Conservation (phyloP, 2,888 invertebrate genomes). For the Parascotia fuliginaria region DNA sequence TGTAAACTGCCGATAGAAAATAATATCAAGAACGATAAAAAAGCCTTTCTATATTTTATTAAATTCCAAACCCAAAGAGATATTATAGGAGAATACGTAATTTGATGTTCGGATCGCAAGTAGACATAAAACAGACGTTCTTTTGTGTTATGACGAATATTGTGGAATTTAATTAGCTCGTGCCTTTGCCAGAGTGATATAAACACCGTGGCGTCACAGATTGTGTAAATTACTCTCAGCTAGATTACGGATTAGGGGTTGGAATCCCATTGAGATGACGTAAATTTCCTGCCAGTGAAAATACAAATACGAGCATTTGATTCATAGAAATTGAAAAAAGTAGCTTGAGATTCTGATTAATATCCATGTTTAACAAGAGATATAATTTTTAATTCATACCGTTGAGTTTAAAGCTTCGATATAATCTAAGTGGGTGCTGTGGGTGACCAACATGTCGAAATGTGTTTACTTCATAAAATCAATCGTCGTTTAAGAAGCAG, state of each 20-base stretch:
- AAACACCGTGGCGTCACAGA: constrained; percentile 8
- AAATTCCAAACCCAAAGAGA: constrained; percentile 32
- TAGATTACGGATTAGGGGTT: neutral
- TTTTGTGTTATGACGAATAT: constrained; percentile 27
- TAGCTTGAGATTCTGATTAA: no score
- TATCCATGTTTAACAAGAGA: no score
- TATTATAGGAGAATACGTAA: constrained; percentile 33
- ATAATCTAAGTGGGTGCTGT: no score
- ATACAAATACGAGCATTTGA: no score
- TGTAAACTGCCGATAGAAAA: constrained; percentile 19
- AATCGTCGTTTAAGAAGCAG: neutral
- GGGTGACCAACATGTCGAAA: no score
- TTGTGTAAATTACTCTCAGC: neutral
- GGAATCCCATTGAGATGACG: no score
- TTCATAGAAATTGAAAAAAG: no score
- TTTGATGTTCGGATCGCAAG: constrained; percentile 31
- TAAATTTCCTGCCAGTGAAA: no score
- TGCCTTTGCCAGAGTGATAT: constrained; percentile 15
- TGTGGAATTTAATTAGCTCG: constrained; percentile 36
- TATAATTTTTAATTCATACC: no score
- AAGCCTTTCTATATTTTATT: constrained; percentile 31
- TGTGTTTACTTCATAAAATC: no score
- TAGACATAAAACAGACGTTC: constrained; percentile 37
- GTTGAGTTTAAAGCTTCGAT: no score
- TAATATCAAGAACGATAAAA: constrained; percentile 6